Evolutionary conservation across 2,797 vertebrate genomes (phyloP).

Genomic region (Catamblyrhynchus diadema): DNA sequence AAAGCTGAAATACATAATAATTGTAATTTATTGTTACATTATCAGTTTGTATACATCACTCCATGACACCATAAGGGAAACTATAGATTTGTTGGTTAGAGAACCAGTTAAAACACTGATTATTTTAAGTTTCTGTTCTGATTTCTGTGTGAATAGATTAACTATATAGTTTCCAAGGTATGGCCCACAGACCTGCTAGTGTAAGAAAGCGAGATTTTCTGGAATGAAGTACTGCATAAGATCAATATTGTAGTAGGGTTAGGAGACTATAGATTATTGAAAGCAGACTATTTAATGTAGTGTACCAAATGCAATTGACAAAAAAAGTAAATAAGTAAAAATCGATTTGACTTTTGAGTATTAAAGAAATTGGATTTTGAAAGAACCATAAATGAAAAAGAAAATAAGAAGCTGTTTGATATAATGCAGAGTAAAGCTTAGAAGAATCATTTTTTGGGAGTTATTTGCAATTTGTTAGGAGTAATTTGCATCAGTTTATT

Average conservation of each 20-base stretch:
- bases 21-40: neutral
- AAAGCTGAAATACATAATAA: neutral
- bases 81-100: neutral
- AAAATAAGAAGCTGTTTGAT: slow-evolving; percentile 4
- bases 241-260: neutral
- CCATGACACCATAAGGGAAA: neutral
- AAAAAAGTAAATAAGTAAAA: slow-evolving; percentile 39
- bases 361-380: slow-evolving; percentile 1
- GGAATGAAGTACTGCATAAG: neutral
- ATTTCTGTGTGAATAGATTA: neutral
- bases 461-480: slow-evolving; percentile 39
- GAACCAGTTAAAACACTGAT: neutral
- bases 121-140: neutral
- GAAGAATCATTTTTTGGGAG: slow-evolving; percentile 17
- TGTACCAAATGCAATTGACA: slow-evolving; percentile 2
- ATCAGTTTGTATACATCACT: neutral
- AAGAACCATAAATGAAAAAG: neutral
- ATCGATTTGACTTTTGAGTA: neutral
- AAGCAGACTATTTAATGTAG: slow-evolving; percentile 19
- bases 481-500: slow-evolving; percentile 55
- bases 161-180: neutral
- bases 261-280: neutral
- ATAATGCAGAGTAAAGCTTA: neutral
- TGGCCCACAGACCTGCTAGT: neutral
- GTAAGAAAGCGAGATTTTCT: neutral